Conservation (phyloP, 1,140 invertebrate species). For the Drosophila pandora region DNA sequence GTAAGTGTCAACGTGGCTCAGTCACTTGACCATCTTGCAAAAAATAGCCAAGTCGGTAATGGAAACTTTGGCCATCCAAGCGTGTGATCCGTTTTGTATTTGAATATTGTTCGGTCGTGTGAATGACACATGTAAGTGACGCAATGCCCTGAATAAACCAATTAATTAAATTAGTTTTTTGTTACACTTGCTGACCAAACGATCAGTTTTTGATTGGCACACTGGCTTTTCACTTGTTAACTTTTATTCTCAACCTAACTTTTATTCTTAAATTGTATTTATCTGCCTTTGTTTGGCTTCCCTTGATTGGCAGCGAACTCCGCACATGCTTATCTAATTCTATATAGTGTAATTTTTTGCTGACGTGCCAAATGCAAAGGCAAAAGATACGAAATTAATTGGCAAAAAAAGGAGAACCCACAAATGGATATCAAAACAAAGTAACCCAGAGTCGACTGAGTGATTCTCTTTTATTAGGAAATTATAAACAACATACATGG, state of each 20-base stretch:
- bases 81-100: slow-evolving; percentile 37
- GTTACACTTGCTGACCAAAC: not conserved
- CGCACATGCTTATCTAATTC: slow-evolving; percentile 69
- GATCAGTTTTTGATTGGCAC: slow-evolving; percentile 12
- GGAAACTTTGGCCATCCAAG: slow-evolving; percentile 20
- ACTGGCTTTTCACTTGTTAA: slow-evolving; percentile 3
- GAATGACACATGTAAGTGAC: slow-evolving; percentile 68
- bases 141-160: slow-evolving; percentile 44
- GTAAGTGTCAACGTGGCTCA: slow-evolving; percentile 60
- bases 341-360: slow-evolving; percentile 29
- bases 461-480: slow-evolving; percentile 1
- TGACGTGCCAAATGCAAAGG: slow-evolving; percentile 42
- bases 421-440: slow-evolving; percentile 53
- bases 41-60: slow-evolving; percentile 18
- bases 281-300: slow-evolving; percentile 40
- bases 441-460: slow-evolving; percentile 12
- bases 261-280: slow-evolving; percentile 30
- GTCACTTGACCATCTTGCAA: slow-evolving; percentile 38
- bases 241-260: slow-evolving; percentile 13
- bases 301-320: slow-evolving; percentile 51
- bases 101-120: slow-evolving; percentile 28
- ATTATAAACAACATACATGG: not conserved
- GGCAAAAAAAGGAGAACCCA: slow-evolving; percentile 46
- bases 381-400: slow-evolving; percentile 40
- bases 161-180: slow-evolving; percentile 47